Evolutionary conservation across 1,140 invertebrate genomes (phyloP), one percentile per base, ranked within the genome.

Genomic region (Achatina immaculata): DNA sequence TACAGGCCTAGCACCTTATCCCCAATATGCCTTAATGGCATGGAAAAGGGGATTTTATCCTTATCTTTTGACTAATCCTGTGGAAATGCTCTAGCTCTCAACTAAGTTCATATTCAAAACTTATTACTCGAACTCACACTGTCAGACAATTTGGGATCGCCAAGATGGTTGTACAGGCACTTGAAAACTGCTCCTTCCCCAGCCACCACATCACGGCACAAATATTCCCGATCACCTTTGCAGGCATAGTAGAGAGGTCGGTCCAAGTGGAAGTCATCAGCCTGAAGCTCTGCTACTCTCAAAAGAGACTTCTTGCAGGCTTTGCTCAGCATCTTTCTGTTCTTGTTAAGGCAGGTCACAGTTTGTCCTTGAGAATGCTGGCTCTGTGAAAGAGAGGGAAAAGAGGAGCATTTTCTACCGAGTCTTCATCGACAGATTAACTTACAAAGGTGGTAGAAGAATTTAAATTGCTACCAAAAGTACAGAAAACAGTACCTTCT

Each of bases 201-300:
- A 36, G 93, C 89, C 36, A 88, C 85, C 21, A 93, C 88, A 40
- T 92, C 89, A 19, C 87, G 83, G 88, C 94, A 94, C 78, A 93
- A 91, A n/a, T 84, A 88, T 85, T 95, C 94, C 65, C 95, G 94
- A 90, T 99, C 98, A 4, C 95, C 93, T 65, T 94, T 93, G 92
- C 98, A 99, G 1, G 96, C 95, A 84, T 97, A 94, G 90, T 95
- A 99, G 31, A 99, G 91, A 7, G 96, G 94, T 82, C 96, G 92
- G 91, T 99, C 98, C 45, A 98, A 91, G 88, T 97, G 96, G 68
- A 98, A 95, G 88, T 97, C 96, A 84, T 97, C 96, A 0, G 96
- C 94, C 91, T 98, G 96, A 40, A 97, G 93, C 90, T 99, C 96
- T 1, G 96, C 95, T 1, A 98, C 92, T 69, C 94, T 93, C 80